Conservation (phyloP, 1,140 invertebrate species). For the Drosophila hydei region DNA sequence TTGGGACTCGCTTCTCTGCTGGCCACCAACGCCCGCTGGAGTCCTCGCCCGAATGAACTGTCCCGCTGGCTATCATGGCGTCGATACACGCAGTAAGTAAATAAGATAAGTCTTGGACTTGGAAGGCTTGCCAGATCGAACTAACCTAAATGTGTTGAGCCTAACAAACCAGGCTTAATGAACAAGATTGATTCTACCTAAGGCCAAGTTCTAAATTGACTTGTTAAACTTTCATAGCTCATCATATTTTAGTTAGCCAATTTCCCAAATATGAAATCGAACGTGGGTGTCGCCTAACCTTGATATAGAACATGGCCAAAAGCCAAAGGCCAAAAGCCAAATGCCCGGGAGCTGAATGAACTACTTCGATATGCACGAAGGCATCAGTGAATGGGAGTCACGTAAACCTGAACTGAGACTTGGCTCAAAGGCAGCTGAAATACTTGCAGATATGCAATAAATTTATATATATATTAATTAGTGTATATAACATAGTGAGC, state of each 20-base stretch:
- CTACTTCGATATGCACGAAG: slow-evolving; percentile 4
- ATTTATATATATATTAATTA: too few species aligned
- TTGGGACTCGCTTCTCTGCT: slow-evolving; percentile 90
- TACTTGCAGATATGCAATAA: background rate
- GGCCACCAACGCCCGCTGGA: slow-evolving; percentile 89
- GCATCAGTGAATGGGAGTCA: slow-evolving; percentile 5
- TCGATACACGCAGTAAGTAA: slow-evolving; percentile 90
- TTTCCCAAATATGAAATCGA: too few species aligned
- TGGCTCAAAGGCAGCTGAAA: background rate
- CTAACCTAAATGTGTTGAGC: too few species aligned
- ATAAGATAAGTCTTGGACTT: too few species aligned
- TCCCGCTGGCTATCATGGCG: slow-evolving; percentile 87
- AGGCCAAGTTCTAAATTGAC: too few species aligned
- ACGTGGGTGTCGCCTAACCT: too few species aligned
- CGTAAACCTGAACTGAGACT: slow-evolving; percentile 2
- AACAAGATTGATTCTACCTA: too few species aligned
- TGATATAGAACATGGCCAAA: background rate
- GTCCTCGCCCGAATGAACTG: slow-evolving; percentile 87
- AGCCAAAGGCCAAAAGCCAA: background rate
- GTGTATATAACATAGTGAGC: too few species aligned
- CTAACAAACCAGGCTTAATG: too few species aligned
- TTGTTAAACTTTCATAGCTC: too few species aligned
- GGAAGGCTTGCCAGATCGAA: too few species aligned
- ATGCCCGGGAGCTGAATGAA: background rate
- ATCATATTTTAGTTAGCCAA: too few species aligned